Conservation (phyloP, 2,797 vertebrate genomes). For the Nyctalus aviator region DNA sequence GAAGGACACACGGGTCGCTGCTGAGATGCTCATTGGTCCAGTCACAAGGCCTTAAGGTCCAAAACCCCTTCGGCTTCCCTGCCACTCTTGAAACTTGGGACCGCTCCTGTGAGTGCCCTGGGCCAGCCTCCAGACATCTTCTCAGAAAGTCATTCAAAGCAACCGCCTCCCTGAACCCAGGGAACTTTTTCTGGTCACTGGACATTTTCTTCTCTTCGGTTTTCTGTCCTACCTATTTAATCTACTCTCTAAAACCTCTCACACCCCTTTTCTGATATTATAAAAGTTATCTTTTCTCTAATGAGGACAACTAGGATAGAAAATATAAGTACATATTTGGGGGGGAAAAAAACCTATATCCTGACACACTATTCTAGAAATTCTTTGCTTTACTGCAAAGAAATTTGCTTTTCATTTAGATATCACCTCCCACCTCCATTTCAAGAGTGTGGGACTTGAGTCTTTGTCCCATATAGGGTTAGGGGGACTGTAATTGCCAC, state of each 20-base stretch:
- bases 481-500: neutral
- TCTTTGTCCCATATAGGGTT: neutral
- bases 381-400: neutral
- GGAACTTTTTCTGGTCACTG: neutral
- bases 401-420: neutral
- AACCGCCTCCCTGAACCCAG: neutral
- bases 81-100: neutral
- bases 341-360: neutral
- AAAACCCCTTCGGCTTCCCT: neutral
- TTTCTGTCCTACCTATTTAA: constrained; percentile 8
- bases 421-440: neutral
- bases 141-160: neutral
- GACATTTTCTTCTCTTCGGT: neutral
- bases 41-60: neutral
- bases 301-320: neutral
- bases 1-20: neutral
- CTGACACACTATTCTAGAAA: neutral
- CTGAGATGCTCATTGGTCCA: neutral
- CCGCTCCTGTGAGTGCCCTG: neutral
- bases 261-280: neutral
- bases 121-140: neutral
- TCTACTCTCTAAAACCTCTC: neutral
- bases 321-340: neutral
- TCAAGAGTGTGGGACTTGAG: neutral
- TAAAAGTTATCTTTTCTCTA: neutral